Evolutionary conservation across 2,797 vertebrate genomes (phyloP).

Genomic region (Gallinago solitaria): DNA sequence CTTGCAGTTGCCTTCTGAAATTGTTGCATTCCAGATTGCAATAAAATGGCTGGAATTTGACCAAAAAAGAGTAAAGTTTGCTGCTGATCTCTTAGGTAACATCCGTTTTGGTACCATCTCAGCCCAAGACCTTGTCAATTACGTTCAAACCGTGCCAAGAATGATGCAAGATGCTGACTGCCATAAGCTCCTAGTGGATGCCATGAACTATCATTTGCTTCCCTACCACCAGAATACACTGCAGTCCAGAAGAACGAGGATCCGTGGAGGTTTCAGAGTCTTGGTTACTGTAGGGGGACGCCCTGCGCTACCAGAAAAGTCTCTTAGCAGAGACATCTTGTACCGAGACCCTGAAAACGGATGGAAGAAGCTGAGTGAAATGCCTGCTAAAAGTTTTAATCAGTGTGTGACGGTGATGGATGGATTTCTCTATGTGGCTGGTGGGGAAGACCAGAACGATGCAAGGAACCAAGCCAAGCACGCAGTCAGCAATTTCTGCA

Average conservation of each 20-base stretch:
- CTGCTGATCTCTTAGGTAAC: constrained; percentile 89
- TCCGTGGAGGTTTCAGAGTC: constrained; percentile 92
- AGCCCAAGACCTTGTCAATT: constrained; percentile 95
- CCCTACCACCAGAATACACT: constrained; percentile 97
- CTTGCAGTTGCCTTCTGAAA: constrained; percentile 94
- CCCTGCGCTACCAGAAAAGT: constrained; percentile 96
- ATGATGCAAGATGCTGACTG: constrained; percentile 99
- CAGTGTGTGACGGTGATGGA: constrained; percentile 97
- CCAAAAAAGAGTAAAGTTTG: constrained; percentile 94
- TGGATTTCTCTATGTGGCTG: constrained; percentile 96
- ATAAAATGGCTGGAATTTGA: constrained; percentile 99
- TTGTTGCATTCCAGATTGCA: constrained; percentile 97
- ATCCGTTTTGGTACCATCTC: constrained; percentile 99
- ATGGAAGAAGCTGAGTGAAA: constrained; percentile 96
- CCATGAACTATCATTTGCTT: constrained; percentile 99
- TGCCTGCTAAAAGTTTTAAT: constrained; percentile 99
- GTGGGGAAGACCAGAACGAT: constrained; percentile 99
- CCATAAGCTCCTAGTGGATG: constrained; percentile 96
- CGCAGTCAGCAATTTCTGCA: constrained; percentile 99
- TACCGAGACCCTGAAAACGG: constrained; percentile 93
- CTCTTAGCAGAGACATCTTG: constrained; percentile 95
- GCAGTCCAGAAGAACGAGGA: constrained; percentile 97
- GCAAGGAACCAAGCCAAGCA: constrained; percentile 99
- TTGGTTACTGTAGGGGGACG: constrained; percentile 94
- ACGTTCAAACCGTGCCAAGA: constrained; percentile 93